Conservation (phyloP, 2,888 invertebrate genomes). For the Erpobdella octoculata region DNA sequence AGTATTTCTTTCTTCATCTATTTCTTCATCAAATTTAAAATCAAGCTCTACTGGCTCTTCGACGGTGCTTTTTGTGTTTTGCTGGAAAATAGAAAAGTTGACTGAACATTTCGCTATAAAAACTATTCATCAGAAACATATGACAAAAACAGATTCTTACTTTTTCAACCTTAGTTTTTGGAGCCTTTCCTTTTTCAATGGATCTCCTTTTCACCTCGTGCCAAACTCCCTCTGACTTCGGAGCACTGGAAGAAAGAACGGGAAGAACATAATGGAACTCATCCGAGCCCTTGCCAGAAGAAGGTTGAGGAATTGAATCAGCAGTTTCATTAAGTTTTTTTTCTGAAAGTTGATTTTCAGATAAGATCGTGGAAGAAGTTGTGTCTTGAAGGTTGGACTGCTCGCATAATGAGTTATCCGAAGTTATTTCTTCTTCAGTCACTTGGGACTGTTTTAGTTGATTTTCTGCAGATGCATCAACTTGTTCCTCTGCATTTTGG, state of each 20-base stretch:
- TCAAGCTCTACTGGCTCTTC: conserved; percentile 72
- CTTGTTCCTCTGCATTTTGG: too few relatives aligned
- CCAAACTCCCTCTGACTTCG: conserved; percentile 57
- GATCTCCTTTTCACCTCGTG: conserved; percentile 55
- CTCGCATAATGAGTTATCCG: too few relatives aligned
- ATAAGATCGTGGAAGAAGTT: too few relatives aligned
- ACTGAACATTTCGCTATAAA: neutral
- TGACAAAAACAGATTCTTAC: neutral
- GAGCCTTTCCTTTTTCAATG: conserved; percentile 18
- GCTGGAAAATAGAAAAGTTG: too few relatives aligned
- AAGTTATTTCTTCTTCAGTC: too few relatives aligned
- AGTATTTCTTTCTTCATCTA: conserved; percentile 58
- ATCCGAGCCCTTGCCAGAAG: neutral
- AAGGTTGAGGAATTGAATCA: neutral
- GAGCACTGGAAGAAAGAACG: conserved; percentile 46
- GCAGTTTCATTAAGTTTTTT: too few relatives aligned
- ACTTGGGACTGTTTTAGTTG: too few relatives aligned
- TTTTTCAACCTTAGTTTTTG: conserved; percentile 7
- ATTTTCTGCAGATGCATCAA: too few relatives aligned
- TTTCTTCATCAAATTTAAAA: conserved; percentile 93
- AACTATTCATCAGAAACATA: neutral
- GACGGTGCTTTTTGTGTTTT: neutral
- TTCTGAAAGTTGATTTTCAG: too few relatives aligned
- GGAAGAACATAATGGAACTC: conserved; percentile 33
- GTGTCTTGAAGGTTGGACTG: too few relatives aligned